phyloP scores from a whole-genome alignment of 2,888 invertebrate species.

The Gastracanthus pulcherrimus region DNA sequence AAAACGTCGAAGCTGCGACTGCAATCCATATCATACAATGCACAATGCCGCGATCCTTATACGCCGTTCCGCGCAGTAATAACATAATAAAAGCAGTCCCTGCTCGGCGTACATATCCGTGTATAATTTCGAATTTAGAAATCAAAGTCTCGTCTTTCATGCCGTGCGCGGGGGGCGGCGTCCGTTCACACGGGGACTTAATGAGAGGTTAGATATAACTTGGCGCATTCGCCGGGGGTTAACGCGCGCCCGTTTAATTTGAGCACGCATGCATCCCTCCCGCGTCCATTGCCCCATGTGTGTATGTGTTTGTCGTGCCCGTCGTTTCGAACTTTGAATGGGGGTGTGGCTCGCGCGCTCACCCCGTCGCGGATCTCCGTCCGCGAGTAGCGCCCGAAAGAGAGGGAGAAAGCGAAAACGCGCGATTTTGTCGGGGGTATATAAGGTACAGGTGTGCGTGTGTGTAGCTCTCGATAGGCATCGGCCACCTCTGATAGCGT shows the following conservation, averaged over 20 bases:
- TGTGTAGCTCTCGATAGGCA: background rate
- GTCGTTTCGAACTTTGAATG: conserved; percentile 72
- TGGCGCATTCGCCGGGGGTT: conserved; percentile 64
- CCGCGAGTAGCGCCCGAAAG: background rate
- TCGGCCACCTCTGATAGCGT: conserved; percentile 32
- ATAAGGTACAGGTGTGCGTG: background rate
- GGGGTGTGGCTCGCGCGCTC: conserved; percentile 69
- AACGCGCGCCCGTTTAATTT: conserved; percentile 71
- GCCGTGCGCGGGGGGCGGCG: no score
- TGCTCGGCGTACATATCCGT: background rate
- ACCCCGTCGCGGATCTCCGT: background rate
- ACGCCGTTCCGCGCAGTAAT: background rate
- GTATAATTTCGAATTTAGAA: conserved; percentile 66
- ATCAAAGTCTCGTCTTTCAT: conserved; percentile 69
- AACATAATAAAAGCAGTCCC: conserved; percentile 9
- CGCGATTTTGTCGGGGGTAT: conserved; percentile 54
- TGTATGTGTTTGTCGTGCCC: no score
- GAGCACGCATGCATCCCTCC: conserved; percentile 72
- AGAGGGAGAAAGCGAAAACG: conserved; percentile 23
- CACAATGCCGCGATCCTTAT: no score
- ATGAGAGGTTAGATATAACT: conserved; percentile 77
- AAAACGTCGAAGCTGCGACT: no score
- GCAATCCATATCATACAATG: no score
- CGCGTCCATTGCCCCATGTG: conserved; percentile 60
- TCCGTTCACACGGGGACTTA: conserved; percentile 75